A percentile compares a stretch with the other conserved stretches of the same genome.
Conservation (phyloP, 2,113 vertebrate genomes). For the Gyps fulvus region DNA sequence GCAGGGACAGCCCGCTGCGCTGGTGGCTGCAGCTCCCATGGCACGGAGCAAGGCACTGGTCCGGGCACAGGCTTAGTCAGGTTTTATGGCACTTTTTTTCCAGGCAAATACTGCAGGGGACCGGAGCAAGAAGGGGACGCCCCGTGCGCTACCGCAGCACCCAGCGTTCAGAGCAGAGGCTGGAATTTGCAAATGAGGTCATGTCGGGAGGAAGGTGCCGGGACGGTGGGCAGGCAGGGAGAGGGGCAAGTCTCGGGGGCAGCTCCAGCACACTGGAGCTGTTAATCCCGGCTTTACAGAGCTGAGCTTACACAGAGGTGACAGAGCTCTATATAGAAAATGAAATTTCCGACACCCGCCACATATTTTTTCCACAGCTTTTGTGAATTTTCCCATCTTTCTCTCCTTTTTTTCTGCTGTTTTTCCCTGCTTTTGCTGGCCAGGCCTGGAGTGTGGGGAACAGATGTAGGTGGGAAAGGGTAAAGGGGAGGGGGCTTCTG, state of each 20-base stretch:
- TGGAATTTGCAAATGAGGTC: background rate
- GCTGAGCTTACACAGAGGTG: background rate
- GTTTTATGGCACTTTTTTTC: background rate
- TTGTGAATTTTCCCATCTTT: background rate
- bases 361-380: background rate
- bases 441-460: background rate
- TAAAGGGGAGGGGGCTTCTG: conserved; percentile 2
- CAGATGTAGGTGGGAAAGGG: conserved; percentile 46
- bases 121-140: background rate
- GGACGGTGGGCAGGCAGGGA: background rate
- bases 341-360: background rate
- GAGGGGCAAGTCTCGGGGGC: background rate
- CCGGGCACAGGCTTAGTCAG: background rate
- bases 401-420: background rate
- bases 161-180: too few relatives aligned
- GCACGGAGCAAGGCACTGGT: background rate
- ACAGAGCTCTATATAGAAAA: background rate
- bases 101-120: background rate
- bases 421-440: background rate
- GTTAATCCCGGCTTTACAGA: background rate
- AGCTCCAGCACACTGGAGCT: background rate
- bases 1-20: rapidly evolving
- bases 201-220: background rate
- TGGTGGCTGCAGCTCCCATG: background rate
- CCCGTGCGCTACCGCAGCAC: rapidly evolving